Percentiles rank a stretch among this genome's conserved stretches.
Evolutionary conservation across 2,113 vertebrate species (phyloP).

Genomic region (Lynx canadensis): DNA sequence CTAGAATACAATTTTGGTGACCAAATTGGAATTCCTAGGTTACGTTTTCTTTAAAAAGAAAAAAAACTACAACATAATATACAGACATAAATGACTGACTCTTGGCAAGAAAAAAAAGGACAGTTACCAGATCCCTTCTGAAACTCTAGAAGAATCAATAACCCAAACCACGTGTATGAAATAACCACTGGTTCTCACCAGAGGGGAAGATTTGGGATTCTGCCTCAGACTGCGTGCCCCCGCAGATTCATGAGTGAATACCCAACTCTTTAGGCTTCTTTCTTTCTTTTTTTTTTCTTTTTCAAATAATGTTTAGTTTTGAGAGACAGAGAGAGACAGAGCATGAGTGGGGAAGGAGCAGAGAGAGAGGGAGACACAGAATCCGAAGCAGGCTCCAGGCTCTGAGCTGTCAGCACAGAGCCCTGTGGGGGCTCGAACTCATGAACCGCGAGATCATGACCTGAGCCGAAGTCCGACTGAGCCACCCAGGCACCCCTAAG

Average conservation of each 20-base stretch:
- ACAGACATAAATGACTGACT: not conserved
- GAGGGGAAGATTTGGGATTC: not conserved
- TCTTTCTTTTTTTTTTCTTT: not conserved
- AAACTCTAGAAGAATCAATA: not conserved
- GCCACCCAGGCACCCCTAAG: too few relatives aligned
- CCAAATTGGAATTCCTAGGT: not conserved
- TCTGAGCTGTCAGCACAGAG: too few relatives aligned
- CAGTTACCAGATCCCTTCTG: not conserved
- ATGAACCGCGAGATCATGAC: too few relatives aligned
- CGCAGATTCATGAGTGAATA: not conserved
- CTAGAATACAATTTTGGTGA: not conserved
- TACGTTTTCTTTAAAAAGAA: constrained; percentile 35
- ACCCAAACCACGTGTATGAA: not conserved
- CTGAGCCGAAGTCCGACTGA: too few relatives aligned
- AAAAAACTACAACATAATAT: not conserved
- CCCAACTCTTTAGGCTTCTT: not conserved
- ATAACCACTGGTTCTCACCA: not conserved
- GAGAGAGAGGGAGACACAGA: too few relatives aligned
- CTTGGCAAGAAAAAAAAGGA: not conserved
- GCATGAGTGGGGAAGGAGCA: too few relatives aligned
- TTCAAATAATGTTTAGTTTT: too few relatives aligned
- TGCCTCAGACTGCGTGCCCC: not conserved
- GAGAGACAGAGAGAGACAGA: too few relatives aligned
- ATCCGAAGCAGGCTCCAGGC: too few relatives aligned
- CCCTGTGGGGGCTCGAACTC: too few relatives aligned